Percentiles rank a stretch among this genome's conserved stretches.
Conservation (phyloP, 2,888 invertebrate species). For the Hirtodrosophila duncani region DNA sequence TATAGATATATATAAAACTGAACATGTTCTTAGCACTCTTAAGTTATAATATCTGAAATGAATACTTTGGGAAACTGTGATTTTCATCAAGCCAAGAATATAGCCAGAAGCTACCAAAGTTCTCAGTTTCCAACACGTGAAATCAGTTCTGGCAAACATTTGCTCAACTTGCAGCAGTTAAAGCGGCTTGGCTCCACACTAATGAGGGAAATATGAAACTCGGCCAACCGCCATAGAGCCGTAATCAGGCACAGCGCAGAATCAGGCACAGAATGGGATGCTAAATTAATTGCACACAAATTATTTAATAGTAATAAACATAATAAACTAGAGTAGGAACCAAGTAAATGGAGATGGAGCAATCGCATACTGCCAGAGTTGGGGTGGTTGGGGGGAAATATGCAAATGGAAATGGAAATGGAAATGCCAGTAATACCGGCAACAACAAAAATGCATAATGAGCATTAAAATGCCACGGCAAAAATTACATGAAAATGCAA, state of each 20-base stretch:
- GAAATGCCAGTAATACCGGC: slow-evolving; percentile 36
- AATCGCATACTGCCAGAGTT: no score
- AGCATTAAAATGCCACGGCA: slow-evolving; percentile 65
- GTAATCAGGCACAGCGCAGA: slow-evolving; percentile 22
- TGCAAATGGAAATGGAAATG: slow-evolving; percentile 34
- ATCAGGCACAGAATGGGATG: slow-evolving; percentile 33
- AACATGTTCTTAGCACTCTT: no score
- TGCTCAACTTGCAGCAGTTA: no score
- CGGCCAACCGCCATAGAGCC: slow-evolving; percentile 28
- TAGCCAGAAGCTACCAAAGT: no score
- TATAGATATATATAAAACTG: no score
- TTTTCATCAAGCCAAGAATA: no score
- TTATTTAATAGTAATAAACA: slow-evolving; percentile 72
- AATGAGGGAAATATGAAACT: slow-evolving; percentile 45
- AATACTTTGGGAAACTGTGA: no score
- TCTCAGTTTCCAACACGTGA: no score
- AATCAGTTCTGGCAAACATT: no score
- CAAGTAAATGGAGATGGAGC: not conserved
- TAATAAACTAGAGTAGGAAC: slow-evolving; percentile 56
- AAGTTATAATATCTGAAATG: no score
- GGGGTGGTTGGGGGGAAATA: slow-evolving; percentile 2
- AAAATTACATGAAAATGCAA: slow-evolving; percentile 44
- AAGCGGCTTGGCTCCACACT: no score
- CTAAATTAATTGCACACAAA: slow-evolving; percentile 72
- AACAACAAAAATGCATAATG: slow-evolving; percentile 70